phyloP scores from a whole-genome alignment of 1,140 invertebrate species.

The Babylonia areolata region DNA sequence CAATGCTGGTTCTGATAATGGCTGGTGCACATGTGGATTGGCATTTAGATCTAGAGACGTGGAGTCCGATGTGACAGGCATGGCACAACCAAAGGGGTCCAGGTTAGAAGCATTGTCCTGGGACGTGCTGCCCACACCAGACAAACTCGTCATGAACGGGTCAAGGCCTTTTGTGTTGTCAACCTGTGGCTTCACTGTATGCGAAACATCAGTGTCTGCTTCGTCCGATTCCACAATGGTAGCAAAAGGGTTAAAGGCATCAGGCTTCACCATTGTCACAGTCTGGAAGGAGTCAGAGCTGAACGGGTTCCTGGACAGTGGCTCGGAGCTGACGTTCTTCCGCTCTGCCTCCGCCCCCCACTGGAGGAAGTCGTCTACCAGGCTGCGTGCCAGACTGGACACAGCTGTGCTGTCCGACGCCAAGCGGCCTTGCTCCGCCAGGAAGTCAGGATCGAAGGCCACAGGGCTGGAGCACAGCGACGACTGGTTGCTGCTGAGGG shows the following conservation, averaged over 20 bases:
- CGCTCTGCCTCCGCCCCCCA: conserved; percentile 49
- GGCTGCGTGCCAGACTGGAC: conserved; percentile 58
- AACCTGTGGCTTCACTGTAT: not conserved
- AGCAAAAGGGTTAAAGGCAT: conserved; percentile 59
- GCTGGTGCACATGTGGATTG: not conserved
- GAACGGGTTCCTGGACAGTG: conserved; percentile 49
- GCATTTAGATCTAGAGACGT: conserved; percentile 17
- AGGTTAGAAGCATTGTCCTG: not conserved
- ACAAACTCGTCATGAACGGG: not conserved
- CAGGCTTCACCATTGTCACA: conserved; percentile 33
- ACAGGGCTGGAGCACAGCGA: conserved; percentile 61
- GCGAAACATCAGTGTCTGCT: conserved; percentile 24
- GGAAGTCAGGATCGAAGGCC: conserved; percentile 56
- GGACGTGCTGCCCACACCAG: not conserved
- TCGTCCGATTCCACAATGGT: conserved; percentile 50
- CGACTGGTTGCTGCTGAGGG: conserved; percentile 59
- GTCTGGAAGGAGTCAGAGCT: conserved; percentile 43
- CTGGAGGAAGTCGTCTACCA: conserved; percentile 68
- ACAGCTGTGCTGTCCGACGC: conserved; percentile 53
- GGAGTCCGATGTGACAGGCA: not conserved
- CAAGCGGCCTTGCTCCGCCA: conserved; percentile 44
- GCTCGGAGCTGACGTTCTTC: conserved; percentile 29
- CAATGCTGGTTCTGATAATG: not conserved
- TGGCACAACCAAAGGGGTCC: conserved; percentile 26
- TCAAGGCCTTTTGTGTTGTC: conserved; percentile 5